These are phyloP conservation scores for Apamea epomidion DNA, from an alignment of 2,888 invertebrate species.

Conservation along the genomic window DNA sequence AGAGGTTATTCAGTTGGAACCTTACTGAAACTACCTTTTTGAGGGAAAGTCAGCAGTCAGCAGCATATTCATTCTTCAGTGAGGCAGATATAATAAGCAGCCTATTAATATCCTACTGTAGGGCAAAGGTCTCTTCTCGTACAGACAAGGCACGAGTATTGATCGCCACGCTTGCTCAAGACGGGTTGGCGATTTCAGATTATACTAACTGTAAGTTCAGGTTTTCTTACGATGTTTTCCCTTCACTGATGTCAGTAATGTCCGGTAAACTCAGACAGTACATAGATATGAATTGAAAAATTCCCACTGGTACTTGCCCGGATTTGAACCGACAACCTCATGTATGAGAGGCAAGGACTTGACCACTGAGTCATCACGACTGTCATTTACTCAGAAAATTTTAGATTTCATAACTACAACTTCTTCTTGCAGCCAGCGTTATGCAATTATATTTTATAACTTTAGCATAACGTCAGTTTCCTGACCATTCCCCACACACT, in stretches of 20 bases:
- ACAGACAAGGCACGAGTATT: not conserved
- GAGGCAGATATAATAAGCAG: no score
- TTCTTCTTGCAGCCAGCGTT: not conserved
- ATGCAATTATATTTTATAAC: not conserved
- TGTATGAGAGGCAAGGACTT: no score
- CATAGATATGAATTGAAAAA: not conserved
- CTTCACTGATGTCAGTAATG: not conserved
- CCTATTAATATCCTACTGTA: no score
- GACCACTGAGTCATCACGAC: not conserved
- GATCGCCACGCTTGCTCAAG: not conserved
- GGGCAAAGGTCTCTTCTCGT: not conserved
- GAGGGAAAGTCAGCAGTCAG: not conserved
- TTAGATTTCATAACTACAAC: not conserved
- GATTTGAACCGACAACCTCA: not conserved
- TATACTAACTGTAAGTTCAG: not conserved
- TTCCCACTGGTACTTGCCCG: not conserved
- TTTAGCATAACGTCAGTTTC: constrained; percentile 6
- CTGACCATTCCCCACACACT: constrained; percentile 16
- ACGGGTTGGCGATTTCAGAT: not conserved
- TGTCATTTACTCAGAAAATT: not conserved
- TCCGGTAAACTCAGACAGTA: not conserved
- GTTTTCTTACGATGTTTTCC: not conserved
- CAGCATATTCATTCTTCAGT: not conserved
- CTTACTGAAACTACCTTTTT: not conserved
- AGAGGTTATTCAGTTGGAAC: not conserved